A percentile compares a stretch with the other conserved stretches of the same genome.
phyloP scores from a whole-genome alignment of 1,140 invertebrate species.

The Drosophila gunungcola region DNA sequence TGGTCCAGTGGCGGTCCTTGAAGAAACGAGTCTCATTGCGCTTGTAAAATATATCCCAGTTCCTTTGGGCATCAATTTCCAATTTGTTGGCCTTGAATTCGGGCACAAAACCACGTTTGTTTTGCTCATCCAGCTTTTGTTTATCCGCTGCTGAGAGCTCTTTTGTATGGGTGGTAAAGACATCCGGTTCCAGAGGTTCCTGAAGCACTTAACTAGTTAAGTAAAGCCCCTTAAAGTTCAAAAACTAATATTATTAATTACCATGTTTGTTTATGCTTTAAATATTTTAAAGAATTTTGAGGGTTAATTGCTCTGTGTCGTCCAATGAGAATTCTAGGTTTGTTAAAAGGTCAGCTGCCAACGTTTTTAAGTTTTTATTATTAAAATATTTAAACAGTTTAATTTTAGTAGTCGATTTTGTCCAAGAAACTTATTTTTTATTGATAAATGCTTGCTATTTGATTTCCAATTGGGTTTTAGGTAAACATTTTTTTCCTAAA shows the following conservation, averaged over 20 bases:
- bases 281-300: too few species aligned
- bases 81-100: constrained; percentile 92
- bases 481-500: background rate
- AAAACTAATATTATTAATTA: background rate
- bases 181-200: constrained; percentile 33
- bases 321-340: background rate
- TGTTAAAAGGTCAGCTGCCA: background rate
- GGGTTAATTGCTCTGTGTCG: too few species aligned
- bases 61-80: constrained; percentile 94
- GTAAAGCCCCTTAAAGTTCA: background rate
- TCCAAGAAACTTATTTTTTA: background rate
- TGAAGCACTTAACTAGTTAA: background rate
- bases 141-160: constrained; percentile 87
- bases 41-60: constrained; percentile 99
- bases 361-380: background rate
- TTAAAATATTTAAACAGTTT: too few species aligned
- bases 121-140: constrained; percentile 88
- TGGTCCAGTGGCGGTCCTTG: constrained; percentile 99
- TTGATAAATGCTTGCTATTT: background rate
- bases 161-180: constrained; percentile 57
- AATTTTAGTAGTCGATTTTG: too few species aligned
- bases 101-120: constrained; percentile 88
- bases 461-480: background rate
- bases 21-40: constrained; percentile 96
- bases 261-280: constrained; percentile 3